These are phyloP conservation scores for Carposina sasakii DNA, from an alignment of 1,140 invertebrate species.

Conservation along the genomic window DNA sequence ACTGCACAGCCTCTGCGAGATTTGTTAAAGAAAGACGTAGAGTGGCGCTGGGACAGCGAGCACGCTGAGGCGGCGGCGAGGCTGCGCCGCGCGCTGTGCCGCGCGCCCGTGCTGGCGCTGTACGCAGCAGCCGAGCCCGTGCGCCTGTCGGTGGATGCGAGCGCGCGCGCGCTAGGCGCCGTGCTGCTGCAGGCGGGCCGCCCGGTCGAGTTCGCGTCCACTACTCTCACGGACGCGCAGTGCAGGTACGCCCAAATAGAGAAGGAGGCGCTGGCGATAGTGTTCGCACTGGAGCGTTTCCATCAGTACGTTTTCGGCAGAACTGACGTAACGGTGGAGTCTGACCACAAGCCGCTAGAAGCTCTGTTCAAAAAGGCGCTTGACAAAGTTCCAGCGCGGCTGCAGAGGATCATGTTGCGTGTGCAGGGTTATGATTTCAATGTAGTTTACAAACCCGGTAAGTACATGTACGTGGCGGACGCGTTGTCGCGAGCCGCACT, in stretches of 20 bases:
- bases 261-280: background rate
- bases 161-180: constrained; percentile 6
- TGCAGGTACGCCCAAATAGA: background rate
- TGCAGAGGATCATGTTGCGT: constrained; percentile 51
- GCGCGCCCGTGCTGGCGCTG: constrained; percentile 1
- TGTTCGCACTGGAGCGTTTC: background rate
- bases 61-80: background rate
- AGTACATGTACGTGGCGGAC: constrained; percentile 33
- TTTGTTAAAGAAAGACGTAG: constrained; percentile 38
- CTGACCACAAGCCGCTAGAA: background rate
- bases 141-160: constrained; percentile 20
- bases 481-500: background rate
- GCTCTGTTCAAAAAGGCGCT: constrained; percentile 50
- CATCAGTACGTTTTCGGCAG: constrained; percentile 1
- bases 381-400: constrained; percentile 34
- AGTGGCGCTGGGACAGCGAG: constrained; percentile 30
- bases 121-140: constrained; percentile 8
- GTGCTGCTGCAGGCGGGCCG: constrained; percentile 1
- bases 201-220: background rate
- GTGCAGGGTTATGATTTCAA: constrained; percentile 51
- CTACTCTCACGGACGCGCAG: background rate
- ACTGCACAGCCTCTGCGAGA: constrained; percentile 23
- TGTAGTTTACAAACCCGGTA: constrained; percentile 50
- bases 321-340: background rate
- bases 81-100: background rate